Base-by-base conservation (phyloP, 2,797 vertebrate species). In the Somateria mollissima region DNA sequence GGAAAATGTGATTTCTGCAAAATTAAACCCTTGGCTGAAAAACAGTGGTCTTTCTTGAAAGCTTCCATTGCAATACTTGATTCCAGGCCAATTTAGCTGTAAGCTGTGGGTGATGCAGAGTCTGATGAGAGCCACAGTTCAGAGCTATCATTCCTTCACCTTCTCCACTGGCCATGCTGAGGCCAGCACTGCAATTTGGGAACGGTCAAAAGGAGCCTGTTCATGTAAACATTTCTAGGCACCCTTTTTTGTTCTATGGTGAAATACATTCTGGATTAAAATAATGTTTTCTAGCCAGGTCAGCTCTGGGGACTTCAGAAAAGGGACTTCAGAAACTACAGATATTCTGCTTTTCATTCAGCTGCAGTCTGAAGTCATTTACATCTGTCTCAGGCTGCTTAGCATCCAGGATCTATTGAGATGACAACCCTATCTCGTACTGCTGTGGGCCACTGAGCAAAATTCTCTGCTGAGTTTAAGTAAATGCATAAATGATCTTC, bases 401-500 rank as follows among this genome's bases (percentile, higher is more conserved):
- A 67, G 74, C 73, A 92, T 75, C 82, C 72, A 92, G 91, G 89
- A 80, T 79, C 94, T 93, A 66, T 82, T 20, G 28, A 92, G 92
- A 86, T 94, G 94, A 88, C 90, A 96, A 65, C 75, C 81, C 78
- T 28, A 36, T 66, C 6, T 20, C 66, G 27, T 9, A 1, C 80
- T 90, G 93, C 93, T 96, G 81, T 87, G 91, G 89, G 65, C 84
- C 79, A 74, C 87, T 90, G 91, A 93, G 84, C 72, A 92, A 69
- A 90, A 87, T 43, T 66, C 95, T 92, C 80, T 8, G 3, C 87
- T 78, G 91, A 56, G 58, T 85, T 95, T 85, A 94, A 81, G 87
- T 91, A 92, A 96, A 90, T 79, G 92, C 30, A 90, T 51, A 92
- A 92, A 91, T 67, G 80, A 94, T 87, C 66, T 95, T 94, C 87